Percentiles rank a stretch among this genome's conserved stretches.
These are phyloP conservation scores for Poecilia picta DNA, from an alignment of 2,797 vertebrate genomes.

Conservation along the genomic window DNA sequence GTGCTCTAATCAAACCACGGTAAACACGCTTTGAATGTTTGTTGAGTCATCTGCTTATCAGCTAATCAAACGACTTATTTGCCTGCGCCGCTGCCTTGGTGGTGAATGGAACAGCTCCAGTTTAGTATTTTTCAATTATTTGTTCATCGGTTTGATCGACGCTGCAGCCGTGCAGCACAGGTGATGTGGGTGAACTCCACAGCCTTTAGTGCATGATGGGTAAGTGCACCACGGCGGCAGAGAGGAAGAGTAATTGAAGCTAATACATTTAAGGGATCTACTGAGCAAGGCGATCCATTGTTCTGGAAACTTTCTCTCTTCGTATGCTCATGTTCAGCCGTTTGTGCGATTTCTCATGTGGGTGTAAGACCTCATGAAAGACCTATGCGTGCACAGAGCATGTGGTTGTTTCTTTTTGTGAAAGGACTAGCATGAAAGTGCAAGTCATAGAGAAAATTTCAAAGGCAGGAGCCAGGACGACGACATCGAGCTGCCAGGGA, in stretches of 20 bases:
- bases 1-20: slow-evolving; percentile 80
- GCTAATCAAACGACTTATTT: slow-evolving; percentile 81
- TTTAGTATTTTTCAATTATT: slow-evolving; percentile 77
- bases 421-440: slow-evolving; percentile 74
- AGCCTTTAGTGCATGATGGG: slow-evolving; percentile 46
- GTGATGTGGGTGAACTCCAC: slow-evolving; percentile 61
- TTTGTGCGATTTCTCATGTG: slow-evolving; percentile 30
- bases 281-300: slow-evolving; percentile 23
- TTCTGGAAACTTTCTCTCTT: slow-evolving; percentile 18
- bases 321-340: background rate
- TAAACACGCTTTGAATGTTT: slow-evolving; percentile 81
- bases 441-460: slow-evolving; percentile 80
- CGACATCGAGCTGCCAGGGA: slow-evolving; percentile 79
- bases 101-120: slow-evolving; percentile 58
- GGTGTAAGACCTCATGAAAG: slow-evolving; percentile 39
- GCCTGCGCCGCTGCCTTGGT: slow-evolving; percentile 63
- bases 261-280: slow-evolving; percentile 48
- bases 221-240: slow-evolving; percentile 44
- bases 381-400: slow-evolving; percentile 32
- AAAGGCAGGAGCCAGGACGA: slow-evolving; percentile 74
- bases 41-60: slow-evolving; percentile 82
- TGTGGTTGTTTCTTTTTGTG: slow-evolving; percentile 43
- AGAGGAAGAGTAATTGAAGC: slow-evolving; percentile 39
- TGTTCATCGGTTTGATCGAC: slow-evolving; percentile 70
- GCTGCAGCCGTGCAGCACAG: slow-evolving; percentile 44